Evolutionary conservation across 2,888 invertebrate genomes (phyloP).

Genomic region (Crocallis elinguaria): DNA sequence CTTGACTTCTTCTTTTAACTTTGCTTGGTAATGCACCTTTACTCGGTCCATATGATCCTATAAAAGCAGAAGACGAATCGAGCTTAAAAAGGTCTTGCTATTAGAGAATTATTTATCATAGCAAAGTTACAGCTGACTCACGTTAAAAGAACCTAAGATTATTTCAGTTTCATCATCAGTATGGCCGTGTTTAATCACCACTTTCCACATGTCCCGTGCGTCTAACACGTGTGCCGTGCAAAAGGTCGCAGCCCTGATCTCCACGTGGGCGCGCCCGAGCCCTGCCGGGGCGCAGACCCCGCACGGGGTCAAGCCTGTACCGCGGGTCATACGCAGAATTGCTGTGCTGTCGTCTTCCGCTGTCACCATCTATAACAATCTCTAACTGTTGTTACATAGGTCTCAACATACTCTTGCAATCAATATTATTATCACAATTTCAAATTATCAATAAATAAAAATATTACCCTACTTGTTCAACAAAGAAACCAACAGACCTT

Average conservation of each 20-base stretch:
- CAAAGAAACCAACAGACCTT: background rate
- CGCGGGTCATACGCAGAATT: constrained; percentile 67
- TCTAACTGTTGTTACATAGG: too few species aligned
- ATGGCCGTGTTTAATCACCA: constrained; percentile 54
- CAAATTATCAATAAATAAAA: too few species aligned
- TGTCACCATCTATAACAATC: constrained; percentile 60
- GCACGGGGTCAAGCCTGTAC: constrained; percentile 59
- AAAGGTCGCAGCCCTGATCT: constrained; percentile 70
- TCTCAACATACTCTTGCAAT: too few species aligned
- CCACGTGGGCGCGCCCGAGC: constrained; percentile 55
- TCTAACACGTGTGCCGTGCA: constrained; percentile 67
- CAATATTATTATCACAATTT: too few species aligned
- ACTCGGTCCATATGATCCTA: too few species aligned
- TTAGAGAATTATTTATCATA: background rate
- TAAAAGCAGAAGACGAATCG: too few species aligned
- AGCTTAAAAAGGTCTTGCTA: too few species aligned
- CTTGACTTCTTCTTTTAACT: too few species aligned
- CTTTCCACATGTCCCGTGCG: constrained; percentile 58
- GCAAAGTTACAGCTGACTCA: constrained; percentile 37
- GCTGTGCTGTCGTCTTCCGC: constrained; percentile 73
- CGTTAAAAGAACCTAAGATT: constrained; percentile 54
- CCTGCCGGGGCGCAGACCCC: constrained; percentile 53
- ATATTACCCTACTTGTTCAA: too few species aligned
- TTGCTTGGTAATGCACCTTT: too few species aligned
- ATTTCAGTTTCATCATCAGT: constrained; percentile 46